Percentiles rank a stretch among this genome's conserved stretches.
These are phyloP conservation scores for Drosophila nigricruria DNA, from an alignment of 2,888 invertebrate species.

Conservation along the genomic window DNA sequence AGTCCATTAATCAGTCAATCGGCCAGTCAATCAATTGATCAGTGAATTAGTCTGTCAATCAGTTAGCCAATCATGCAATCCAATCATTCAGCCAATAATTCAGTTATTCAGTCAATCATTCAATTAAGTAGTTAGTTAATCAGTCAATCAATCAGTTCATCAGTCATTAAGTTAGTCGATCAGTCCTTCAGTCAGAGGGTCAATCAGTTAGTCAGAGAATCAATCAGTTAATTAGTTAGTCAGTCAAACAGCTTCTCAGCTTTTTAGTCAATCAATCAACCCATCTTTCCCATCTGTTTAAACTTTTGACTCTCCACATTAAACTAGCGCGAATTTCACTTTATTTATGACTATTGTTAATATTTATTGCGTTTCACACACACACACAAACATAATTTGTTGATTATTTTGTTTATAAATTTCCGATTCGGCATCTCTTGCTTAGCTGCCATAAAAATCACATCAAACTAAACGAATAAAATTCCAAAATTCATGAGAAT, in stretches of 20 bases:
- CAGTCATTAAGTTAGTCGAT: neutral
- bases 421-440: conserved; percentile 4
- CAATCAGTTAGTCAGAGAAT: neutral
- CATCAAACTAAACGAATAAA: conserved; percentile 37
- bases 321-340: conserved; percentile 5
- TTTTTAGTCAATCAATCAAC: neutral
- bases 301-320: neutral
- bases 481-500: conserved; percentile 8
- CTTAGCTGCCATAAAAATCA: conserved; percentile 17
- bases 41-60: neutral
- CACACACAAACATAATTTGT: conserved; percentile 20
- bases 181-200: neutral
- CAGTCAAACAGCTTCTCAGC: neutral
- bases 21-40: neutral
- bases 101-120: neutral
- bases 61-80: neutral
- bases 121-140: neutral
- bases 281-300: neutral
- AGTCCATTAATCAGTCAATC: neutral
- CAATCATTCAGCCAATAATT: neutral
- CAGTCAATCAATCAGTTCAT: neutral
- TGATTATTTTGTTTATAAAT: conserved; percentile 49
- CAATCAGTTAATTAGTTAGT: no score
- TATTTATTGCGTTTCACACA: conserved; percentile 19
- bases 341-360: conserved; percentile 19